Base-by-base conservation (phyloP, 2,797 vertebrate species). In the Steatocranus sp. region DNA sequence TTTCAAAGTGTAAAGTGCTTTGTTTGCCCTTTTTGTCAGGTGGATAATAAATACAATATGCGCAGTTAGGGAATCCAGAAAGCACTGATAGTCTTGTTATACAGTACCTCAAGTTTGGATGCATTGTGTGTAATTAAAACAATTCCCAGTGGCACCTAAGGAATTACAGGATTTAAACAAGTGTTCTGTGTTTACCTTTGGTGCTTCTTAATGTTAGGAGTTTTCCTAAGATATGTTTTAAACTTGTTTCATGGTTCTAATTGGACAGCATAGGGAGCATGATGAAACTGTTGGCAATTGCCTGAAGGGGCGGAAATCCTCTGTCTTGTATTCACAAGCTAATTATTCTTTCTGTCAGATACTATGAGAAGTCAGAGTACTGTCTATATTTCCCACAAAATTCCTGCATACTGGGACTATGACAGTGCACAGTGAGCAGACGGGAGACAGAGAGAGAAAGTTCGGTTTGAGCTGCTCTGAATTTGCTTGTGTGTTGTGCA, bases 221-320 rank as follows among this genome's bases (percentile, higher is more conserved):
- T 79, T 83, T 84, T 84, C 25, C 38, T 4, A 11, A 77, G 50
- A 38, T 77, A 18, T 75, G 54, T 50, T 49, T n/a, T 56, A 41
- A 23, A 53, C 4, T 34, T 81, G 50, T 76, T 36, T 61, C 78
- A 80, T 84, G 83, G 73, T 73, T 75, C 38, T 90, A 83, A 90
- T 87, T 87, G 80, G 75, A 66, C 6, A 12, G 77, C 41, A 73
- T 73, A 81, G 32, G 8, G 56, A 81, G 68, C 15, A 87, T 94
- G 91, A 93, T 91, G 92, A 91, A 91, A 94, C 41, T 82, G 46
- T 38, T 15, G 50, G 91, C 82, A 94, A 93, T 17, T 79, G 50
- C 14, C 75, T 88, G 83, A 49, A 32, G 81, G 81, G 82, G 34
- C 14, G 5, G 1, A 66, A 30, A 25, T 80, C 76, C 18, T 83